phyloP scores from a whole-genome alignment of 2,797 vertebrate species.

The Cercopithecus petaurista region DNA sequence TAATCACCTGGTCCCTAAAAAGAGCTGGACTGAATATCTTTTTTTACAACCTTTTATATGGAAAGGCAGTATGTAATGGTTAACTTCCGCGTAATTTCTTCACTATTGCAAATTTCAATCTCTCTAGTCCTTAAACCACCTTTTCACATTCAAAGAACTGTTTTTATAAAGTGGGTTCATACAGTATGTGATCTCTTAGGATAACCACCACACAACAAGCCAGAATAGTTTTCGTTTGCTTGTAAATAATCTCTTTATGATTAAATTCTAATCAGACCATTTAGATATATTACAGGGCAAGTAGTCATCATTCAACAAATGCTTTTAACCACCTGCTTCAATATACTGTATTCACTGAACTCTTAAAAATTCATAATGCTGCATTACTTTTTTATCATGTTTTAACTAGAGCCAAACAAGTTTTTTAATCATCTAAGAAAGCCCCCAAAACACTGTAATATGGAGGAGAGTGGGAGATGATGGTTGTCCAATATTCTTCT shows the following conservation, averaged over 20 bases:
- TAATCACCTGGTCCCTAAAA: neutral
- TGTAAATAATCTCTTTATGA: neutral
- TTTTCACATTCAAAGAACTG: neutral
- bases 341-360: neutral
- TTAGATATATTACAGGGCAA: neutral
- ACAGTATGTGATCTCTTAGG: neutral
- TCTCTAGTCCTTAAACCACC: neutral
- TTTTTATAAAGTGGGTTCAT: neutral
- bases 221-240: neutral
- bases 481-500: fast-evolving
- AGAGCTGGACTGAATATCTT: neutral
- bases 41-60: neutral
- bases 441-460: no score
- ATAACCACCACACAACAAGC: neutral
- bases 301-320: neutral
- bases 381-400: neutral
- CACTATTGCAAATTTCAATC: neutral
- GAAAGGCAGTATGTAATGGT: neutral
- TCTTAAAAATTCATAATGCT: neutral
- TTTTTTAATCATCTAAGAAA: neutral
- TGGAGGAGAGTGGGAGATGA: neutral
- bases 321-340: neutral
- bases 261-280: neutral
- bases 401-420: neutral
- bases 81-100: neutral